Base-by-base conservation (phyloP, 2,797 vertebrate genomes). In the Australoheros facetus region DNA sequence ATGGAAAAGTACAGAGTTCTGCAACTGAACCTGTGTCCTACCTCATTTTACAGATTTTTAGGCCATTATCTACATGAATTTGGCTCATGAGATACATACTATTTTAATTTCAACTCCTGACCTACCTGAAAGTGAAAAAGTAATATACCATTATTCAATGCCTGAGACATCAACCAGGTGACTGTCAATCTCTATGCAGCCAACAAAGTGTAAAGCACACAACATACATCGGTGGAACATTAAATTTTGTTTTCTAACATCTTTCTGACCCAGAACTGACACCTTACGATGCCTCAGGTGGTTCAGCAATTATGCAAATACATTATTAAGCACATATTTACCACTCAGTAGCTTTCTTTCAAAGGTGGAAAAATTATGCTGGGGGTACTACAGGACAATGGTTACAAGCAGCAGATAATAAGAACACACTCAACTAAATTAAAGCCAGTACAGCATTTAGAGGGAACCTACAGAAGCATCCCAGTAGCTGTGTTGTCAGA, bases 1-100 rank as follows among this genome's bases (percentile, higher is more conserved):
- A 58, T 14, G 75, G 69, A 64, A 39, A 78, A 19, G 71, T 17
- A 75, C 30, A 28, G 30, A 12, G 56, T 71, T 53, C 42, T 69
- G 17, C 21, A 21, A 70, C 21, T 30, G 12, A 64, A 34, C 23
- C 14, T 78, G 28, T 45, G 62, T 79, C 34, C 56, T 56, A 21
- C 58, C 64, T 14, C 42, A 79, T 51, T 45, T 64, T 19, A 17
- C 39, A 26, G 4, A 9, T 5, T 26, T 45, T 58, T 55, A 19
- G 72, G 30, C 2, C 17, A 19, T 79, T 26, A 71, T 60, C 58
- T 66, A 77, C 34, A 42, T 12, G 28, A 2, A 30, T 32, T 32
- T 45, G 23, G 48, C 19, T 56, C 39, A 53, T 32, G 58, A 57
- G 3, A 8, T 34, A 32, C 9, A 74, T 13, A 75, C 60, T 64